Conservation (phyloP, 2,888 invertebrate species). For the Hipparchia sbordonii region DNA sequence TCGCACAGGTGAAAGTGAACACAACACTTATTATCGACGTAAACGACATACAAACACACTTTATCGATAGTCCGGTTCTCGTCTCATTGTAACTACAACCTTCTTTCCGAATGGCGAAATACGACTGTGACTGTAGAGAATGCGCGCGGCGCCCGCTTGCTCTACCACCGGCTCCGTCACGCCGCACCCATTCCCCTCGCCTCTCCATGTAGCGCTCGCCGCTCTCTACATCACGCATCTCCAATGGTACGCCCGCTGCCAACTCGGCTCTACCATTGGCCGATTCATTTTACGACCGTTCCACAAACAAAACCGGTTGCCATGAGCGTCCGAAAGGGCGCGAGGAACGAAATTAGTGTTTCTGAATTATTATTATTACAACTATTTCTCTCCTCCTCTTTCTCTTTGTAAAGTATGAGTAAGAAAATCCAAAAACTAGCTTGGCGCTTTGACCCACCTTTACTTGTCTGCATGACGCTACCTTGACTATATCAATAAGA, state of each 20-base stretch:
- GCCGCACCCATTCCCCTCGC: constrained; percentile 69
- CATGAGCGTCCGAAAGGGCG: constrained; percentile 76
- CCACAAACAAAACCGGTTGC: constrained; percentile 80
- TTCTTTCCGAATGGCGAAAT: constrained; percentile 78
- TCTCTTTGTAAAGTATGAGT: constrained; percentile 41
- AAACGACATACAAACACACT: constrained; percentile 83
- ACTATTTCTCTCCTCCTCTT: constrained; percentile 57
- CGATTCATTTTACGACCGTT: constrained; percentile 67
- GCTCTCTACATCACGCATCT: constrained; percentile 56
- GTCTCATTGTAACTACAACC: constrained; percentile 80
- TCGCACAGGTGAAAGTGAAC: constrained; percentile 82
- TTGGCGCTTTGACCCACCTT: constrained; percentile 28
- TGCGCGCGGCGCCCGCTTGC: constrained; percentile 58
- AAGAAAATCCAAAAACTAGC: constrained; percentile 47
- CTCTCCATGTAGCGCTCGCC: constrained; percentile 51
- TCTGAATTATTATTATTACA: constrained; percentile 64
- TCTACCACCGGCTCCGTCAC: constrained; percentile 48
- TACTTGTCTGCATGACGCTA: neutral
- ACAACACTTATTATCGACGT: constrained; percentile 82
- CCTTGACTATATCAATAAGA: no score
- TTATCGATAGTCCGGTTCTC: constrained; percentile 79
- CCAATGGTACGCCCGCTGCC: constrained; percentile 74
- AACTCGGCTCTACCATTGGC: constrained; percentile 62
- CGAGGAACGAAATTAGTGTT: constrained; percentile 72
- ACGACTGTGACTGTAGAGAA: constrained; percentile 59